Percentiles rank a stretch among this genome's conserved stretches.
These are phyloP conservation scores for Drosophila neotestacea DNA, from an alignment of 2,888 invertebrate genomes.

Conservation along the genomic window DNA sequence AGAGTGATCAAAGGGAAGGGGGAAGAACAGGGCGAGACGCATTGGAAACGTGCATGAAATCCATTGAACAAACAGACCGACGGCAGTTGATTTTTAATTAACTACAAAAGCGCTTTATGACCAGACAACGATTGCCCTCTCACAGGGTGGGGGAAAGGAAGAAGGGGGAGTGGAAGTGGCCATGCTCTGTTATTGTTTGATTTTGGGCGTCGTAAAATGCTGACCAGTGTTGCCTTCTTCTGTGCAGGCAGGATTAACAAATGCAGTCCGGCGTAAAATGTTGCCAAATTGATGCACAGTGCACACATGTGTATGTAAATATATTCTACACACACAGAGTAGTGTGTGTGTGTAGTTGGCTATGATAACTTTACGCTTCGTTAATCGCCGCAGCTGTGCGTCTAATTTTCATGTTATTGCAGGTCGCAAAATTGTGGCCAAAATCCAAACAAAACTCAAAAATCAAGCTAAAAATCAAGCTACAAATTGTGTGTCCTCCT, in stretches of 20 bases:
- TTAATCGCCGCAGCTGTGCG: constrained; percentile 81
- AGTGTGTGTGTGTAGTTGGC: constrained; percentile 27
- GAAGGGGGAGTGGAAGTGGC: not conserved
- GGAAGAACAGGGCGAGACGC: constrained; percentile 23
- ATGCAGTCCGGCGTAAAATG: constrained; percentile 51
- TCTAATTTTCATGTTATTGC: constrained; percentile 72
- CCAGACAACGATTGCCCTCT: constrained; percentile 28
- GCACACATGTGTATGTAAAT: not conserved
- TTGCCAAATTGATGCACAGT: constrained; percentile 12
- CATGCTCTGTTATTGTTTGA: constrained; percentile 62
- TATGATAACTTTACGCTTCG: constrained; percentile 83
- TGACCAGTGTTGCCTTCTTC: constrained; percentile 49
- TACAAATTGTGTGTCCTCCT: constrained; percentile 26
- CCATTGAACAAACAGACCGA: constrained; percentile 85
- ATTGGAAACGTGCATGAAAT: constrained; percentile 84
- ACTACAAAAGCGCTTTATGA: constrained; percentile 81
- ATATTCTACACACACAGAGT: not conserved
- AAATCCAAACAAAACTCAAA: constrained; percentile 56
- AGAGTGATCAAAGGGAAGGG: not conserved
- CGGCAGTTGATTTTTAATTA: constrained; percentile 86
- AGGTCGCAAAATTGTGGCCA: constrained; percentile 37
- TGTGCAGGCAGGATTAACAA: constrained; percentile 61
- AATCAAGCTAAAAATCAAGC: constrained; percentile 37
- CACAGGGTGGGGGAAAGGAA: not conserved
- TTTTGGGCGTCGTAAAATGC: constrained; percentile 56